Percentiles rank a stretch among this genome's conserved stretches.
Conservation (phyloP, 2,113 vertebrate genomes). For the Isurus oxyrinchus region DNA sequence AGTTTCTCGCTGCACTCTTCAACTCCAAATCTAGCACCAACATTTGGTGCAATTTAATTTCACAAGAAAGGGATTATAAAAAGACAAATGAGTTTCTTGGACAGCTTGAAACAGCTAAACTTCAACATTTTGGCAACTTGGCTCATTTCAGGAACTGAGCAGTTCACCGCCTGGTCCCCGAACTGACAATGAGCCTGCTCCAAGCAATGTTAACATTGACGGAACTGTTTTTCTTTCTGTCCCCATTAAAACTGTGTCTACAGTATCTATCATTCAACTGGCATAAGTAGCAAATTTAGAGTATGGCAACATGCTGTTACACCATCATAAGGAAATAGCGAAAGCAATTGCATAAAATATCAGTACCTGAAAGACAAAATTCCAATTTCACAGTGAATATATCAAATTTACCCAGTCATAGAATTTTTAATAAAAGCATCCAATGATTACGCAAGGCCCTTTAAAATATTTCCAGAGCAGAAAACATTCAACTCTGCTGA, state of each 20-base stretch:
- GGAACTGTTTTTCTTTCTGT: neutral
- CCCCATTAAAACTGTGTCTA: neutral
- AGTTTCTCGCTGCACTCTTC: neutral
- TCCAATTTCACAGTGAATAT: neutral
- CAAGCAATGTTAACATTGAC: neutral
- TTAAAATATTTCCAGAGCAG: neutral
- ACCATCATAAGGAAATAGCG: neutral
- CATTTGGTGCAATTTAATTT: neutral
- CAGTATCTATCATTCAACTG: neutral
- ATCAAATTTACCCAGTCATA: neutral
- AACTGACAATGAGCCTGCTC: neutral
- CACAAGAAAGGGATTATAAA: neutral
- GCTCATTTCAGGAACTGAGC: neutral
- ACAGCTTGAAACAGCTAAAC: neutral
- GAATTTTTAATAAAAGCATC: neutral
- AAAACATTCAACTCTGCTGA: neutral
- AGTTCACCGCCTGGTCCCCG: neutral
- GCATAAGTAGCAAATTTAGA: neutral
- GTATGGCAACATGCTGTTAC: neutral
- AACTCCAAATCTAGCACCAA: neutral
- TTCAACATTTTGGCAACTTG: neutral
- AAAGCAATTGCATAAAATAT: neutral
- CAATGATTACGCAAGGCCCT: neutral
- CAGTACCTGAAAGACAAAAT: neutral
- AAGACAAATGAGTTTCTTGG: neutral